These are phyloP conservation scores for Hucho hucho DNA, from an alignment of 2,113 vertebrate species.

Conservation along the genomic window DNA sequence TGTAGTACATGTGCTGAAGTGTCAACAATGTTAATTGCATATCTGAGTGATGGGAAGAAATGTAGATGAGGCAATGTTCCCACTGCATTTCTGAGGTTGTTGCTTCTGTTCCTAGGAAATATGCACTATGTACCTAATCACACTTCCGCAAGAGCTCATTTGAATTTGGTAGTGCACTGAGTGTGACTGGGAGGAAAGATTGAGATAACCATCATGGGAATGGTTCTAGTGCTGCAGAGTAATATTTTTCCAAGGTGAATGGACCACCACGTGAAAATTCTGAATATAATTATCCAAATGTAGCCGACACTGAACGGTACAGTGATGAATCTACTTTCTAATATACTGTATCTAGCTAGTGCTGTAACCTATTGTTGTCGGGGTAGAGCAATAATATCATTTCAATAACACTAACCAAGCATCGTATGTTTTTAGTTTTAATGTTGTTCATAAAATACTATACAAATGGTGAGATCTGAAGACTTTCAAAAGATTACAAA, in stretches of 20 bases:
- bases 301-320: not conserved
- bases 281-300: not conserved
- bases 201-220: conserved; percentile 1
- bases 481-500: no score
- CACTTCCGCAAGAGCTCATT: not conserved
- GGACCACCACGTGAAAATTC: not conserved
- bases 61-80: not conserved
- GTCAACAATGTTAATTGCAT: conserved; percentile 1
- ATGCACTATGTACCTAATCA: not conserved
- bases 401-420: no score
- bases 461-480: no score
- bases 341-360: no score
- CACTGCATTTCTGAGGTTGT: not conserved
- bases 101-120: not conserved
- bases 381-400: no score
- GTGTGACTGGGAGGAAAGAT: not conserved
- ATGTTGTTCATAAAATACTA: no score
- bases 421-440: no score
- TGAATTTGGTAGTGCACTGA: not conserved
- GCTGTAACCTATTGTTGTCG: no score
- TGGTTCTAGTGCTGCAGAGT: not conserved
- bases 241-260: not conserved
- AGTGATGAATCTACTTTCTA: not conserved
- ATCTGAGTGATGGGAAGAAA: not conserved
- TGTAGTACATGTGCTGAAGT: not conserved